Base-by-base conservation (phyloP, 2,797 vertebrate species). In the Crypturellus tataupa region DNA sequence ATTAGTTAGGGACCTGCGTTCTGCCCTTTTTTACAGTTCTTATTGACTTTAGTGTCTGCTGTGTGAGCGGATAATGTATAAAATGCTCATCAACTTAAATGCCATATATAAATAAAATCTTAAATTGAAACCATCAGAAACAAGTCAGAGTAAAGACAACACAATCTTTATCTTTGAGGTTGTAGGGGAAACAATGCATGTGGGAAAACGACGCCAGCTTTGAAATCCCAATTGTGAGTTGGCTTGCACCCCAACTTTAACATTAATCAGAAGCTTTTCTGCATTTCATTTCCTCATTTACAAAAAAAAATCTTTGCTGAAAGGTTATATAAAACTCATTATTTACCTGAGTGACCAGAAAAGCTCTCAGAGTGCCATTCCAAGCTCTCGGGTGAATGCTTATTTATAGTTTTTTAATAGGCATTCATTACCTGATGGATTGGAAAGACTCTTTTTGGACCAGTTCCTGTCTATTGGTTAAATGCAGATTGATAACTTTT, bases 401-500 rank as follows among this genome's bases (percentile, higher is more conserved):
- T 97, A 97, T 97, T 96, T 96, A 96, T 96, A 96, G 94, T 90
- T 94, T 96, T 97, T 96, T 96, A 95, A 95, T 94, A 95, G 92
- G 93, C 62, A 91, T 93, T 94, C 95, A 94, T 94, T 95, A 95
- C 89, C 93, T 93, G 94, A 96, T 94, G 87, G 84, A 96, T 94
- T 95, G 94, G 86, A 97, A 95, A 90, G 83, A 85, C 47, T 89
- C 53, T 95, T 89, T 76, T 60, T 62, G 84, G 93, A 89, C 71
- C 79, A 81, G 92, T 85, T 92, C 94, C 63, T 39, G 40, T 78
- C 84, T 93, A 68, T 67, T 71, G 90, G 63, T 75, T 94, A 95
- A 97, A 89, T 78, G 60, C 70, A 94, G 82, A 78, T 85, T 93
- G 84, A 94, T 90, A 91, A 76, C 58, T 89, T 93, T 92, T 96